Evolutionary conservation across 2,797 vertebrate species (phyloP).

Genomic region (Pangasius djambal): DNA sequence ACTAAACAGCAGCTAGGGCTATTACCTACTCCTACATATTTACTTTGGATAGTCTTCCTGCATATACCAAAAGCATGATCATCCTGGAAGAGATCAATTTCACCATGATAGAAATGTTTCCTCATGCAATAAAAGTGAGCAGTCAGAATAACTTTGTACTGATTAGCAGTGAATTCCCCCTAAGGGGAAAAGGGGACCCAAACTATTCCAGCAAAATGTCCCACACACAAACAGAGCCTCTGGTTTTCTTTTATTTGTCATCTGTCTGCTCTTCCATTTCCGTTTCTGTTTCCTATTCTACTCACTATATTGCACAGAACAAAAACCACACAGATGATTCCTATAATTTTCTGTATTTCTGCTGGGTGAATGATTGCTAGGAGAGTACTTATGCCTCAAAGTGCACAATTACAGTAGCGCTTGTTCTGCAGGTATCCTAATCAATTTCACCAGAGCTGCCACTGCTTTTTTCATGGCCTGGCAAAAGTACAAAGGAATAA

Average conservation of each 20-base stretch:
- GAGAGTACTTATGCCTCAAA: neutral
- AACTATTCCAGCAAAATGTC: slow-evolving; percentile 1
- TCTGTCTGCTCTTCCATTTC: neutral
- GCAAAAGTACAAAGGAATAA: slow-evolving; percentile 21
- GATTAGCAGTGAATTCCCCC: neutral
- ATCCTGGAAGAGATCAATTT: neutral
- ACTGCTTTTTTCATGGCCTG: slow-evolving; percentile 32
- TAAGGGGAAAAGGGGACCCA: neutral
- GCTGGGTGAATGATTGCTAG: slow-evolving; percentile 9
- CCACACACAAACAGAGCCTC: neutral
- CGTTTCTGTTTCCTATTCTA: neutral
- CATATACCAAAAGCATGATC: slow-evolving; percentile 28
- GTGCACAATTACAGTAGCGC: slow-evolving; percentile 14
- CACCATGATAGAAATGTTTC: neutral
- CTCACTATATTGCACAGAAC: too few species aligned
- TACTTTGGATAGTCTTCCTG: slow-evolving; percentile 45
- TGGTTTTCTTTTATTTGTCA: neutral
- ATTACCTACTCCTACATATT: slow-evolving; percentile 29
- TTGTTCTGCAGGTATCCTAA: slow-evolving; percentile 37
- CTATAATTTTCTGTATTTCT: slow-evolving; percentile 11
- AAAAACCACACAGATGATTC: neutral
- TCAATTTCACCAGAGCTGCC: slow-evolving; percentile 15
- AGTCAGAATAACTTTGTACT: neutral
- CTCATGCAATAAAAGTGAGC: neutral
- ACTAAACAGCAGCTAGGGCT: neutral